Base-by-base conservation (phyloP, 37 sponge, comb jelly and placozoan species). In the Axinella damicornis region DNA sequence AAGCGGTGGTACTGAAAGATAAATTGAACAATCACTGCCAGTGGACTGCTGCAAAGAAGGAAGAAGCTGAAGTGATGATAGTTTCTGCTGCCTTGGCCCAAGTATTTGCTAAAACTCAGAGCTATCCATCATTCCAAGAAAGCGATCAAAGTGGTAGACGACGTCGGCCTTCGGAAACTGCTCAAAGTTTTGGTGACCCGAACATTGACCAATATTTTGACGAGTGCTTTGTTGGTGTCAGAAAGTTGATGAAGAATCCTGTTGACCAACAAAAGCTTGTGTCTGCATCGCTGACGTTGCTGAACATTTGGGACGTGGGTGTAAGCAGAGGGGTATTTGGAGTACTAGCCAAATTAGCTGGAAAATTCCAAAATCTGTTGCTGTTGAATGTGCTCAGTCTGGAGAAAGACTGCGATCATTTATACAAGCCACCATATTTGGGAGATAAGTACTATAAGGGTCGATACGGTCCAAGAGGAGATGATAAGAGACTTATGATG, bases 231-330 rank as follows among this genome's bases (percentile, higher is more conserved):
- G 33, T 30, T 30, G 33, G 32, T 19, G 19, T 67, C 32, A 30
- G 2, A 34, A 34, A 32, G 33, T 19, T 33, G 19, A 67, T 67
- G 33, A 11, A 5, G 1, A 2, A 67, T 67, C 28, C 5, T 22
- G 62, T 2, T 14, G 32, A 30, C 2, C 68, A 34, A 33, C 33
- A 34, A 11, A 67, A 33, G 33, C 68, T 67, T 14, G 32, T 34
- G 32, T 30, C 68, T 32, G 68, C 33, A 67, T 24, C 28, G 1
- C 32, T 67, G 33, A 33, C 68, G 5, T 67, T 67, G 19, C 33
- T 67, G 32, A 67, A 24, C 33, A 16, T 34, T 18, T 67, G 68
- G 68, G 68, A 67, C 68, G 28, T 67, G 12, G 68, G 68, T 19
- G 33, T 67, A 11, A 67, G 28, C 68, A 67, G 32, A 30, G 68